phyloP scores from a whole-genome alignment of 2,888 invertebrate genomes.

The Bombylius discolor region DNA sequence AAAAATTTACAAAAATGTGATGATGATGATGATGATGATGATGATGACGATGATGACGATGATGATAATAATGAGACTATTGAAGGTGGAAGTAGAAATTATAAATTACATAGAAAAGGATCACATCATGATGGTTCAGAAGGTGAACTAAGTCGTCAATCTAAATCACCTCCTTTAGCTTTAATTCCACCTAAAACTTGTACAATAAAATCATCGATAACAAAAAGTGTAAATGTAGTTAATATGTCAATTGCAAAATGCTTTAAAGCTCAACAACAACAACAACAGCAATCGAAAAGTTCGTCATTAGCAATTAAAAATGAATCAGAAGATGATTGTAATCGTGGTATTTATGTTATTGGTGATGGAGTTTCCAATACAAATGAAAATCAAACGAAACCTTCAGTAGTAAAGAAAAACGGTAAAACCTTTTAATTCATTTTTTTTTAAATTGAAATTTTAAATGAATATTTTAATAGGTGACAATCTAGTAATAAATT shows the following conservation, averaged over 20 bases:
- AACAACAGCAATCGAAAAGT: too few relatives aligned
- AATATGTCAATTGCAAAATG: slow-evolving; percentile 28
- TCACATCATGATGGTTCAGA: neutral
- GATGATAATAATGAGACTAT: neutral
- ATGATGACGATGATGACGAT: slow-evolving; percentile 12
- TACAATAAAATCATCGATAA: slow-evolving; percentile 34
- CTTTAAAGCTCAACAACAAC: slow-evolving; percentile 18
- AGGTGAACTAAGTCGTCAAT: slow-evolving; percentile 13
- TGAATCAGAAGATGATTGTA: neutral
- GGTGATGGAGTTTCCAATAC: neutral
- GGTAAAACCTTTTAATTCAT: neutral
- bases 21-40: slow-evolving; percentile 19
- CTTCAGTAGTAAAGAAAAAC: slow-evolving; percentile 14
- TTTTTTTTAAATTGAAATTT: neutral
- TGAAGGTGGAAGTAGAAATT: neutral
- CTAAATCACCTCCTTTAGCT: slow-evolving; percentile 31
- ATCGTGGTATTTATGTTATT: neutral
- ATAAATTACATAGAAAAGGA: neutral
- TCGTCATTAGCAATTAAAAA: too few relatives aligned
- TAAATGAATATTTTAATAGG: too few relatives aligned
- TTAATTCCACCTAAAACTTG: slow-evolving; percentile 34
- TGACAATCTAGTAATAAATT: neutral
- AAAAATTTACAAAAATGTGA: slow-evolving; percentile 35
- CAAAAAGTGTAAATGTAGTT: slow-evolving; percentile 35
- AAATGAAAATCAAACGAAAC: neutral